Evolutionary conservation across 2,888 invertebrate species (phyloP), one percentile per base, ranked within the genome.

Genomic region (Muscina levida): DNA sequence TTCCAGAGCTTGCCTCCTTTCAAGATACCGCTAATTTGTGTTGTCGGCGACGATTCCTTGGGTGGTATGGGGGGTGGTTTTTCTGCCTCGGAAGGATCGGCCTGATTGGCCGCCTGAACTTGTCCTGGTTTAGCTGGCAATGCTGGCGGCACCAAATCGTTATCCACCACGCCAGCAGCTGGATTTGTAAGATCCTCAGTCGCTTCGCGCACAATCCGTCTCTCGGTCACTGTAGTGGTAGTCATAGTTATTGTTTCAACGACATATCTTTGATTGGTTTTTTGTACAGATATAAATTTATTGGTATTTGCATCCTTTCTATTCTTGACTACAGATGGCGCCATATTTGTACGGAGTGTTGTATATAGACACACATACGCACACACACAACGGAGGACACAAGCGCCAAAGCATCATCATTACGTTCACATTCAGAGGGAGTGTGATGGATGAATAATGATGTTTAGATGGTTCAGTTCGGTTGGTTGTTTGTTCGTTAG

Each of bases 1-100:
- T 94, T 94, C 95, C 95, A 95, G 13, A 95, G 91, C 80, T 94
- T 92, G 8, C 95, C 95, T 13, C 95, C 95, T 88, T 95, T 95
- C 3, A 95, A 91, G 78, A 95, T 96, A 31, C 96, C 95, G 59
- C 93, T 94, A 39, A 94, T 91, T 72, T 92, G 91, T 79, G 91
- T 91, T 1, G 94, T 93, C 0, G 93, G 93, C 42, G 82, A 79
- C 75, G 93, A 92, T 37, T 91, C 88, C 72, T 89, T 89, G 77
- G 88, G 86, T 84, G 88, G 88, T 84, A 88, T 87, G 48, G 88
- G 88, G 71, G 87, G 88, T 73, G 87, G 88, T 74, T 88, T 89
- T 2, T 86, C 86, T 15, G 82, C 84, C 62, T 79, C 81, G 39
- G 8, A 19, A 13, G 86, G 85, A 46, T 73, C 15, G 67, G 10